Evolutionary conservation across 1,140 invertebrate genomes (phyloP), one percentile per base, ranked within the genome.

Genomic region (Penaeus vannamei): DNA sequence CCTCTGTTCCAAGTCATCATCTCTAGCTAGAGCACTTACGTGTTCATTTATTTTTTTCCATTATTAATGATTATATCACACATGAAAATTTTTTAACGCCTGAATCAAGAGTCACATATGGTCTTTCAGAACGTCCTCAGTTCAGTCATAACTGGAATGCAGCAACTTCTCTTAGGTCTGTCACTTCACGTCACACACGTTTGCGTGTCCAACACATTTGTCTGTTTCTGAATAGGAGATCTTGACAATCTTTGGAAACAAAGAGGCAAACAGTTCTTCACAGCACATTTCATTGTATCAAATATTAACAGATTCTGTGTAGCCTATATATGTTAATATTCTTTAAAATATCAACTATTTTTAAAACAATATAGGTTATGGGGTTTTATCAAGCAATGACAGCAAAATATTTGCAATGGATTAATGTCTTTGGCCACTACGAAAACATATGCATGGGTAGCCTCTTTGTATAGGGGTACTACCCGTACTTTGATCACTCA

Each of bases 401-500:
- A 90, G 88, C 84, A 90, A 90, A 90, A 90, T 90, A 90, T 81
- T 90, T 77, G 84, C 84, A 82, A 89, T 85, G 86, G 82, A 84
- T 89, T 89, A 84, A 53, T 85, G 84, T 90, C 88, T 90, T 90
- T 90, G 88, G 88, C 88, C 88, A 82, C 88, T 90, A 85, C 32
- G 88, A 90, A 90, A 90, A 90, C 84, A 86, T 85, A 80, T 53
- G 84, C 29, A 29, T 81, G 88, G 77, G 84, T 82, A 90, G 88
- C 84, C 84, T 85, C 88, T 85, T 29, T 69, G 61, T 81, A 76
- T 69, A 60, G 32, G 79, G 88, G 77, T 81, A 83, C 84, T 90
- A 86, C 88, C 88, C 88, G 84, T 90, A 90, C 61, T 90, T 90
- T 90, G 88, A 90, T 90, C 88, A 90, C 84, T 85, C 88, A 36